Base-by-base conservation (phyloP, 2,888 invertebrate genomes). In the Dicyrtoma fusca region DNA sequence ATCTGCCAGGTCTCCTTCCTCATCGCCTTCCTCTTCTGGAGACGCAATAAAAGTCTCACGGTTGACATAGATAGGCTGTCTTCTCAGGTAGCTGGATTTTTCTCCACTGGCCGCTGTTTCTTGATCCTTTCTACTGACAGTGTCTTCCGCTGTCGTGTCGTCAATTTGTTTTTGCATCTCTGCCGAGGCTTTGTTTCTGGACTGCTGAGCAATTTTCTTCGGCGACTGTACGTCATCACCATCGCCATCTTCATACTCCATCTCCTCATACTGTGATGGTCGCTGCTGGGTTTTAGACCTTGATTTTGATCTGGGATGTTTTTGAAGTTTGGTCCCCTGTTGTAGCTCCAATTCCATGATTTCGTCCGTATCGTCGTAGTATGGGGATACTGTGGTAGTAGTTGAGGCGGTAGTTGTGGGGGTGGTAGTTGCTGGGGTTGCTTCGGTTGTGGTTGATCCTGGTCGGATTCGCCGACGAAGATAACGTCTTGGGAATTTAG, bases 321-420 rank as follows among this genome's bases (percentile, higher is more conserved):
- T 11, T 51, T 51, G 51, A 51, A n/a, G 2, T 2, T 17, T 47
- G 2, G 2, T 47, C 17, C 1, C 34, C 8, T 34, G 34, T 34
- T 34, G 34, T 8, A 5, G 34, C 8, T 34, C 34, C 34, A 34
- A 5, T 34, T 68, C 66, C 34, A 68, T 26, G 11, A 68, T 51
- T 44, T 68, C 66, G 3, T 68, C 66, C n/a, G 55, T 68, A n/a
- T 68, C 66, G 13, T 68, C 66, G 44, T 68, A 68, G 13, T 55
- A 53, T 6, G 66, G 44, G 14, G 42, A 23, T 2, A 17, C 17
- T 3, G 55, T 53, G 19, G 66, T 55, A 6, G 42, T 68, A 3
- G 23, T 26, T 34, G n/a, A n/a, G n/a, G n/a, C n/a, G n/a, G n/a
- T n/a, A n/a, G 53, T 53, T 2, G 53, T 34, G 3, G 59, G 13